Base-by-base conservation (phyloP, 1,140 invertebrate species). In the Lamellibrachia luymesi region DNA sequence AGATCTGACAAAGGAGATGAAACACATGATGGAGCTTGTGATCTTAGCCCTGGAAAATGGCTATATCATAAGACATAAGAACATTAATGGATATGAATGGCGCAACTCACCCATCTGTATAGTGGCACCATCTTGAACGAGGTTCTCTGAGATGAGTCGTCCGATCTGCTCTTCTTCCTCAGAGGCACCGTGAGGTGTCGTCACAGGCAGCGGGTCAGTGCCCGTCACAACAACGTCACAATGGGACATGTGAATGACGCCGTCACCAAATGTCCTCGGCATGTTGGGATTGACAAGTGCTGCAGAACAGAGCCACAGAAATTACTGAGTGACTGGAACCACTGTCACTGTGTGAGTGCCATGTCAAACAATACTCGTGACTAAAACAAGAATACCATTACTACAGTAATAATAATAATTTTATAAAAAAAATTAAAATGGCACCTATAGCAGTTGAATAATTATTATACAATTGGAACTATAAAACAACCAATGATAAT, bases 241-340 rank as follows among this genome's bases (percentile, higher is more conserved):
- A 95, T 99, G 98, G 50, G 98, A 99, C 92, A 97, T 96, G 96
- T 99, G 98, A 93, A 99, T 98, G 1, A 98, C 97, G 1, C 97
- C 97, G 95, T 99, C 98, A 38, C 98, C 98, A 95, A 98, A 98
- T 0, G 98, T 98, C 50, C 98, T 97, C 0, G 98, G 98, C 97
- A 99, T 98, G 94, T 98, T 97, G 5, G 97, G 97, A 95, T 99
- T 99, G 0, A 99, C 97, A 97, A 97, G 96, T 8, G 94, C 96
- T 96, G 91, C 50, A 94, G 93, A 52, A 92, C 27, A 56, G 89
- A 90, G 38, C 25, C 2, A 7, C 6, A 56, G 0, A 6, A 56
- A 56, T 13, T 7, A 56, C 52, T 7, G 52, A 13, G 52, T 56
- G 52, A 56, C 13, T 56, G 52, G 52, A 22, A 80, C 17, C 17